Evolutionary conservation across 1,140 invertebrate species (phyloP).

Genomic region (Drosophila tropicalis): DNA sequence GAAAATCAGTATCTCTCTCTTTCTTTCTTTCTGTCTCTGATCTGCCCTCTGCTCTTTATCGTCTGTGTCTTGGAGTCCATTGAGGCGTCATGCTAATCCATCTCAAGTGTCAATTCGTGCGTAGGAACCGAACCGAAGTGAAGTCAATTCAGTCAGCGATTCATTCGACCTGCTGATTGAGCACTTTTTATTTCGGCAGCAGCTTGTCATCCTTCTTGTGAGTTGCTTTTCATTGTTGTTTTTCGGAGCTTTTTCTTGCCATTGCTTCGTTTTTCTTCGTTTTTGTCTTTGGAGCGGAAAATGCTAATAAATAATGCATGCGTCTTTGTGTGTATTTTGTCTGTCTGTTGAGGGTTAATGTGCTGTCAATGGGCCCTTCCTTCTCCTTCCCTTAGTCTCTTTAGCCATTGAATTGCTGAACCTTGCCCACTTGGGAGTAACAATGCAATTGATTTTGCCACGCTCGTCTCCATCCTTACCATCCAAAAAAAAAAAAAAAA

Average conservation of each 20-base stretch:
- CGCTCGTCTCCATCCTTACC: constrained; percentile 12
- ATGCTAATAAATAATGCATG: constrained; percentile 80
- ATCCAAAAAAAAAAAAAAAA: neutral
- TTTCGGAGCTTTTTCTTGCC: constrained; percentile 2
- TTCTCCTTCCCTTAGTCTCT: constrained; percentile 3
- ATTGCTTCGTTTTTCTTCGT: constrained; percentile 10
- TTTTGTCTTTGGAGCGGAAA: constrained; percentile 61
- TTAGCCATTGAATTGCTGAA: neutral
- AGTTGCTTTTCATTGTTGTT: constrained; percentile 21
- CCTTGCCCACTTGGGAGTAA: constrained; percentile 33
- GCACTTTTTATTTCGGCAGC: constrained; percentile 62
- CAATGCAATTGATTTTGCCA: constrained; percentile 75
- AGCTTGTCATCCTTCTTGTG: constrained; percentile 15
- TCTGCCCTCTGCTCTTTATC: neutral
- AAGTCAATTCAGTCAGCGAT: constrained; percentile 63
- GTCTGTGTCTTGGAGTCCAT: constrained; percentile 17
- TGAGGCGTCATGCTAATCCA: constrained; percentile 69
- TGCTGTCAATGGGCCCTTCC: constrained; percentile 63
- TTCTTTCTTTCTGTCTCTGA: constrained; percentile 17
- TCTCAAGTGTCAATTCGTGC: constrained; percentile 78
- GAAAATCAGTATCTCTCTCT: neutral
- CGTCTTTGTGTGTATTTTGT: constrained; percentile 71
- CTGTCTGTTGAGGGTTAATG: constrained; percentile 64
- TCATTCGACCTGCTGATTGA: constrained; percentile 71
- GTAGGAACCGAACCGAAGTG: constrained; percentile 40